These are phyloP conservation scores for Crypturellus undulatus DNA, from an alignment of 2,113 vertebrate species.

Conservation along the genomic window DNA sequence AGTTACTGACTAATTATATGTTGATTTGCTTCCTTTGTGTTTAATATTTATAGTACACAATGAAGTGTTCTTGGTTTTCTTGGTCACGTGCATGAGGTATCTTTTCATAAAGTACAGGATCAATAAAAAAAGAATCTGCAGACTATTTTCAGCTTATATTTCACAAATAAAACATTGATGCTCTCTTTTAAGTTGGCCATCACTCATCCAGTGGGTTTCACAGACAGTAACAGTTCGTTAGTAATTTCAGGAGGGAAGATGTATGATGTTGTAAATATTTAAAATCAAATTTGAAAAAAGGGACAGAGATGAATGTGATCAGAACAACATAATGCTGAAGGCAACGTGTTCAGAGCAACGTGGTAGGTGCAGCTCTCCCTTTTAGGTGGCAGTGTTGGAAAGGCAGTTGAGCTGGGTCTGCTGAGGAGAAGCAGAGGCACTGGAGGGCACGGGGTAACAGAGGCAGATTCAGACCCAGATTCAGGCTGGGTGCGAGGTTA, in stretches of 20 bases:
- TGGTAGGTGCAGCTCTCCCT: constrained; percentile 51
- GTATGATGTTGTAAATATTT: constrained; percentile 99
- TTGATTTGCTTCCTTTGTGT: constrained; percentile 4
- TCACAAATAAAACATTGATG: constrained; percentile 99
- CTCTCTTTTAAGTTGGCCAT: constrained; percentile 93
- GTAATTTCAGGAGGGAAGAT: constrained; percentile 98
- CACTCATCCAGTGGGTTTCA: constrained; percentile 92
- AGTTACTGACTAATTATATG: constrained; percentile 5
- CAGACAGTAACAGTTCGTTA: constrained; percentile 98
- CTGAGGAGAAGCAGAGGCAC: not conserved
- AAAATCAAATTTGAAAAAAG: constrained; percentile 99
- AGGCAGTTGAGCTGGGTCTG: constrained; percentile 16
- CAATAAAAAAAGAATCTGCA: constrained; percentile 76
- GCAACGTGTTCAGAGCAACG: constrained; percentile 71
- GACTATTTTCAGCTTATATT: constrained; percentile 90
- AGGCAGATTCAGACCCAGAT: not conserved
- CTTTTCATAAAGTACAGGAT: constrained; percentile 56
- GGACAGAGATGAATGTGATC: constrained; percentile 96
- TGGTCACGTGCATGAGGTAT: constrained; percentile 50
- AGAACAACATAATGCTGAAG: constrained; percentile 78
- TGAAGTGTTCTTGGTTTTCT: constrained; percentile 40
- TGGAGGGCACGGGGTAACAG: not conserved
- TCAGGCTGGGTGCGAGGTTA: not conserved
- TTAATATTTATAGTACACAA: constrained; percentile 58
- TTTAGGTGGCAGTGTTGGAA: constrained; percentile 69